phyloP scores from a whole-genome alignment of 2,797 vertebrate species.

The Florisuga fusca region DNA sequence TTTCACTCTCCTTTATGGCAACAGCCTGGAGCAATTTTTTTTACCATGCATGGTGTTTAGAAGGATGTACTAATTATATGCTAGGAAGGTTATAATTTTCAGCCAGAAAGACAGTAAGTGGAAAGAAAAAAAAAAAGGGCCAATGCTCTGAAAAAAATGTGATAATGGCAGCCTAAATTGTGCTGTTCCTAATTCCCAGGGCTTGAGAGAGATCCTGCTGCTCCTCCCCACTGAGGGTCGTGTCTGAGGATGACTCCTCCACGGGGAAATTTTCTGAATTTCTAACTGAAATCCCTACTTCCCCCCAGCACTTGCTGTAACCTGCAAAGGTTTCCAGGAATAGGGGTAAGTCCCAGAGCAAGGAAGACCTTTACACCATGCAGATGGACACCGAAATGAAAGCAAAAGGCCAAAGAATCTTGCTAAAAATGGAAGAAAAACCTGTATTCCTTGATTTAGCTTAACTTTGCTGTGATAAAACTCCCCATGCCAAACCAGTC shows the following conservation, averaged over 20 bases:
- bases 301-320: neutral
- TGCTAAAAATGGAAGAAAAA: neutral
- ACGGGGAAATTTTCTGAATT: neutral
- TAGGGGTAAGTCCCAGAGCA: neutral
- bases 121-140: neutral
- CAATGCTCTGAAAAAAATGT: neutral
- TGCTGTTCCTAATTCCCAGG: neutral
- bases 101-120: neutral
- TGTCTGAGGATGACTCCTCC: neutral
- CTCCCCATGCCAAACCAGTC: neutral
- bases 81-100: neutral
- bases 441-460: neutral
- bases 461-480: neutral
- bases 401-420: neutral
- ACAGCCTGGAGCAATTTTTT: neutral
- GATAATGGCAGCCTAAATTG: neutral
- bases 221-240: neutral
- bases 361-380: neutral
- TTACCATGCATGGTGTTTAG: neutral
- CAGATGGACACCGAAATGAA: neutral
- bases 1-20: neutral
- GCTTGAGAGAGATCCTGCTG: neutral
- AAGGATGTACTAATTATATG: neutral
- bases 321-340: neutral
- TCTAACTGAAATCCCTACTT: neutral